These are phyloP conservation scores for Lordiphosa andalusiaca DNA, from an alignment of 2,888 invertebrate genomes.

Conservation along the genomic window DNA sequence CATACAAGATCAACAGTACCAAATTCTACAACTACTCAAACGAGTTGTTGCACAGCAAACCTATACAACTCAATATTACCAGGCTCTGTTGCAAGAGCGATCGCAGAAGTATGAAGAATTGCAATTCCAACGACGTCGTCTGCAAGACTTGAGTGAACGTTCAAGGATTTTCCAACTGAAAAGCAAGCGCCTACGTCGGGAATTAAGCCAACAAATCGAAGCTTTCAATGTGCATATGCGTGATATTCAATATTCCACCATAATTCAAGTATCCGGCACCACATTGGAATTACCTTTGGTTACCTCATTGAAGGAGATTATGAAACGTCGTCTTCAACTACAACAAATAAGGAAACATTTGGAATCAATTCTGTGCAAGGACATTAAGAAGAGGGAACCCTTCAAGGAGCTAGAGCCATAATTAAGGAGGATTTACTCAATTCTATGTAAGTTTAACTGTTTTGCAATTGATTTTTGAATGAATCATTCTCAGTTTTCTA, in stretches of 20 bases:
- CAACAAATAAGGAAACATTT: conserved; percentile 3
- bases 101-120: not conserved
- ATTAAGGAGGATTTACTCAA: too few relatives aligned
- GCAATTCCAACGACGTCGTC: not conserved
- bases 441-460: too few relatives aligned
- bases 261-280: not conserved
- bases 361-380: conserved; percentile 11
- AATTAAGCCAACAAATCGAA: conserved; percentile 7
- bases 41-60: not conserved
- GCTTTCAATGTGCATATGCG: conserved; percentile 23
- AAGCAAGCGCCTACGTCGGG: conserved; percentile 2
- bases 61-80: not conserved
- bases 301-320: conserved; percentile 9
- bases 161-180: conserved; percentile 9
- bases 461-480: too few relatives aligned
- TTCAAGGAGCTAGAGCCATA: not conserved
- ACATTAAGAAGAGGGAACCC: not conserved
- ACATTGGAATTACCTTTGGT: conserved; percentile 15
- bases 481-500: too few relatives aligned
- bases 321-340: conserved; percentile 2
- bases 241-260: conserved; percentile 11
- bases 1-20: not conserved
- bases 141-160: conserved; percentile 19
- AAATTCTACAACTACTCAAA: conserved; percentile 4
- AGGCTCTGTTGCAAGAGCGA: not conserved